Evolutionary conservation across 2,113 vertebrate genomes (phyloP).

Genomic region (Lampris incognitus): DNA sequence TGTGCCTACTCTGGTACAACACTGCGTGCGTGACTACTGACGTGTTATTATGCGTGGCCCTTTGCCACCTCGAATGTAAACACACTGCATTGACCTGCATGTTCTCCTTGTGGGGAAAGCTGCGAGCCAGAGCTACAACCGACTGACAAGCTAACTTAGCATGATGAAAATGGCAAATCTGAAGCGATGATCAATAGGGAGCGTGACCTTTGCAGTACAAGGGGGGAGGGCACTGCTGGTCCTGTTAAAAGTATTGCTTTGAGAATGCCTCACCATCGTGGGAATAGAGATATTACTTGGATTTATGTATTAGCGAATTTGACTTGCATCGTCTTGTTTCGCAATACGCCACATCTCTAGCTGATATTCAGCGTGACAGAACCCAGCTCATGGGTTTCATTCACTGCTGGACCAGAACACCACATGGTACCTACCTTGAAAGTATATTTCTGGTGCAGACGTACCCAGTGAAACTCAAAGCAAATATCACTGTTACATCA

Average conservation of each 20-base stretch:
- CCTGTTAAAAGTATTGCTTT: neutral
- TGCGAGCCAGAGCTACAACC: slow-evolving; percentile 3
- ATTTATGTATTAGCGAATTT: too few species aligned
- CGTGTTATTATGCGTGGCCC: neutral
- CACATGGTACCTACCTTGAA: too few species aligned
- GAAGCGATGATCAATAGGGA: slow-evolving; percentile 25
- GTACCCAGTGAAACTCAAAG: too few species aligned
- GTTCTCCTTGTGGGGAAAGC: neutral
- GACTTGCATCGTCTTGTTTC: too few species aligned
- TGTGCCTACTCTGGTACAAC: too few species aligned
- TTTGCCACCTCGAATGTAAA: neutral
- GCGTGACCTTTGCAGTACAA: slow-evolving; percentile 6
- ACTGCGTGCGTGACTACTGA: neutral
- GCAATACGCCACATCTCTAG: too few species aligned
- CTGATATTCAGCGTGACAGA: too few species aligned
- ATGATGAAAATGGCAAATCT: slow-evolving; percentile 13
- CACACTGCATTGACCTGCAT: neutral
- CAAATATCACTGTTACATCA: too few species aligned
- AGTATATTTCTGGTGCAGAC: too few species aligned
- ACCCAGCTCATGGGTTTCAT: too few species aligned
- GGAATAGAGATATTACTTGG: too few species aligned
- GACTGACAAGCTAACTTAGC: neutral
- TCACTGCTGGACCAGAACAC: too few species aligned
- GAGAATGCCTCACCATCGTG: neutral
- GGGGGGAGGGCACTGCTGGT: neutral